phyloP scores from a whole-genome alignment of 53 echinoderm and acorn worm genomes.

The Pentamera pediparva region DNA sequence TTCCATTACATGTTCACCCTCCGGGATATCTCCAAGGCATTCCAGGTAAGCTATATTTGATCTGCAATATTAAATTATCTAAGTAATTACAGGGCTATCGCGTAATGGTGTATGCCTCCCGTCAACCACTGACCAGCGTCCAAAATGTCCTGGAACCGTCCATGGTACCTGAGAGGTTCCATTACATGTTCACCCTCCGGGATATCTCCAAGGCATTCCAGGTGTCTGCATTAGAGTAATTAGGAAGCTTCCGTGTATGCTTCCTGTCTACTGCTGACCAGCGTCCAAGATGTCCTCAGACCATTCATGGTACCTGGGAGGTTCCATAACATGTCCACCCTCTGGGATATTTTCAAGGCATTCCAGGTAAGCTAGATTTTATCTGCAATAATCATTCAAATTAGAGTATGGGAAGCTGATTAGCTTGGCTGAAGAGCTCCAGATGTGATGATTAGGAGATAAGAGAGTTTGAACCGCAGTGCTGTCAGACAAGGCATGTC shows the following conservation, averaged over 20 bases:
- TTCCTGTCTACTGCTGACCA: conserved; percentile 75
- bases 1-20: conserved; percentile 95
- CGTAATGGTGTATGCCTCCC: conserved; percentile 76
- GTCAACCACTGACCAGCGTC: conserved; percentile 66
- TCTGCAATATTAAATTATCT: neutral
- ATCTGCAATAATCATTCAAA: too few species aligned
- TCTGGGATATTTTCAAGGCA: conserved; percentile 79
- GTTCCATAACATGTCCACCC: conserved; percentile 89
- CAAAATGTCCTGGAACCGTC: conserved; percentile 81
- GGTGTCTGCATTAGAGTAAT: conserved; percentile 47
- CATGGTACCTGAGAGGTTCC: conserved; percentile 60
- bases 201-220: conserved; percentile 93
- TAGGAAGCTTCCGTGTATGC: conserved; percentile 75
- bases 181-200: conserved; percentile 93
- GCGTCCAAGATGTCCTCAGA: conserved; percentile 71
- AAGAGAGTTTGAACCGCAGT: too few species aligned
- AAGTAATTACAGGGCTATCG: too few species aligned
- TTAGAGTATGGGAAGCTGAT: too few species aligned
- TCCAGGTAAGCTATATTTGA: conserved; percentile 60
- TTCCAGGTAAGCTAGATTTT: conserved; percentile 98
- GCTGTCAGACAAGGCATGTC: too few species aligned
- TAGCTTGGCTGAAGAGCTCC: too few species aligned
- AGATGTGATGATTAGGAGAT: too few species aligned
- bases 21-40: conserved; percentile 81
- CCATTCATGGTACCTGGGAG: conserved; percentile 71